phyloP scores from a whole-genome alignment of 2,797 vertebrate species.

The Buphagus erythrorhynchus region DNA sequence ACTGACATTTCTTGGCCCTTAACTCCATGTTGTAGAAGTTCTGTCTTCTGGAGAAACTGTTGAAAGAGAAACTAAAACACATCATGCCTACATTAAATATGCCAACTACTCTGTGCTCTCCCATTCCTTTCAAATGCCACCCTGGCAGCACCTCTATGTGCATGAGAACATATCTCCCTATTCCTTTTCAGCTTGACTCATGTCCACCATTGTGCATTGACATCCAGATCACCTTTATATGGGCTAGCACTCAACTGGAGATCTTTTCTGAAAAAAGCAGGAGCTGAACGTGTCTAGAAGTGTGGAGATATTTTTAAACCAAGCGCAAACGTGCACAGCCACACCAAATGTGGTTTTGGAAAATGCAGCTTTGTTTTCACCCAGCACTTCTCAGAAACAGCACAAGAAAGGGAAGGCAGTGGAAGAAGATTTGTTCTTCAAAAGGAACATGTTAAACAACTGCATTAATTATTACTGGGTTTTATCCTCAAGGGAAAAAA shows the following conservation, averaged over 20 bases:
- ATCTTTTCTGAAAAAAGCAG: not conserved
- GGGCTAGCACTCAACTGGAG: not conserved
- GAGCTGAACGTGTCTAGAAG: not conserved
- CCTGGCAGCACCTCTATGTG: not conserved
- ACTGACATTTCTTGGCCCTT: slow-evolving; percentile 56
- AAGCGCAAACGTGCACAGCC: accelerated
- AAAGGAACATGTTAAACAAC: not conserved
- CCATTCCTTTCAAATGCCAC: not conserved
- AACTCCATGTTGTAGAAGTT: not conserved
- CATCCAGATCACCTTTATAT: not conserved
- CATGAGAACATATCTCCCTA: not conserved
- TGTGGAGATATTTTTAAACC: not conserved
- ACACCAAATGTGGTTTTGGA: not conserved
- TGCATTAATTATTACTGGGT: not conserved
- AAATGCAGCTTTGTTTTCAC: not conserved
- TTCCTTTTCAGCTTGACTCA: not conserved
- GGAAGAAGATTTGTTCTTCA: not conserved
- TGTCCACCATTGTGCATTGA: not conserved
- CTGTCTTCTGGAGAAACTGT: not conserved
- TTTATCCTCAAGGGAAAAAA: not conserved
- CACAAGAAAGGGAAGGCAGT: not conserved
- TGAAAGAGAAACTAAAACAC: not conserved
- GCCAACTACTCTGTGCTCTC: not conserved
- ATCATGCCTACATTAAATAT: not conserved
- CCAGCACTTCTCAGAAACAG: not conserved